These are phyloP conservation scores for Sebastes steindachneri DNA, from an alignment of 2,797 vertebrate species.

Conservation along the genomic window DNA sequence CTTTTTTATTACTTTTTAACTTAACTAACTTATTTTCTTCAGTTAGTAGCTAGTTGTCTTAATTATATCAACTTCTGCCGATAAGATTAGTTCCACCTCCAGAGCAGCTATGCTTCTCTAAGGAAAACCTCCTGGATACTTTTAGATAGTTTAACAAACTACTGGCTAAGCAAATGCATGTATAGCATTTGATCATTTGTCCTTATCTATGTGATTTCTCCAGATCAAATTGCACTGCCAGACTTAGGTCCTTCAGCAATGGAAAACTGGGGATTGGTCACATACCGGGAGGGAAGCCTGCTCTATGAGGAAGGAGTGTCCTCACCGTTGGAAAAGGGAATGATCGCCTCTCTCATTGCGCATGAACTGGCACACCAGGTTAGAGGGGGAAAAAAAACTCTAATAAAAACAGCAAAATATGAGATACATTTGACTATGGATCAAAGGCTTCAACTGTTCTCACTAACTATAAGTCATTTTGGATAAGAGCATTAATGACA, in stretches of 20 bases:
- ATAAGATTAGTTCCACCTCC: background rate
- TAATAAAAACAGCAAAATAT: background rate
- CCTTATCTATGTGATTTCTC: background rate
- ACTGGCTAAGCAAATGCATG: background rate
- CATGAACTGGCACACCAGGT: conserved; percentile 87
- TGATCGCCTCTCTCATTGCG: conserved; percentile 60
- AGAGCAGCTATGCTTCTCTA: background rate
- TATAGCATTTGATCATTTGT: background rate
- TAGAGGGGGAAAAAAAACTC: background rate
- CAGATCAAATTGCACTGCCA: conserved; percentile 84
- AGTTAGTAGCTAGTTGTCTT: too few species aligned
- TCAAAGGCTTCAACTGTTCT: background rate
- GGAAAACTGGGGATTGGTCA: conserved; percentile 86
- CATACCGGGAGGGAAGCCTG: conserved; percentile 75
- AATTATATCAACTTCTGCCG: background rate
- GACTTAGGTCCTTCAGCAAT: conserved; percentile 67
- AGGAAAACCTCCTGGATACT: background rate
- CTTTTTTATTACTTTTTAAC: too few species aligned
- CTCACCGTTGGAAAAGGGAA: conserved; percentile 64
- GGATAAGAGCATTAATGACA: background rate
- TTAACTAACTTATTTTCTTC: too few species aligned
- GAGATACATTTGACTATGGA: background rate
- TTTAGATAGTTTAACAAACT: background rate
- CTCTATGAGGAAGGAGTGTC: conserved; percentile 73
- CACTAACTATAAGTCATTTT: background rate